phyloP scores from a whole-genome alignment of 2,113 vertebrate species.

The Heterotilapia buettikoferi region DNA sequence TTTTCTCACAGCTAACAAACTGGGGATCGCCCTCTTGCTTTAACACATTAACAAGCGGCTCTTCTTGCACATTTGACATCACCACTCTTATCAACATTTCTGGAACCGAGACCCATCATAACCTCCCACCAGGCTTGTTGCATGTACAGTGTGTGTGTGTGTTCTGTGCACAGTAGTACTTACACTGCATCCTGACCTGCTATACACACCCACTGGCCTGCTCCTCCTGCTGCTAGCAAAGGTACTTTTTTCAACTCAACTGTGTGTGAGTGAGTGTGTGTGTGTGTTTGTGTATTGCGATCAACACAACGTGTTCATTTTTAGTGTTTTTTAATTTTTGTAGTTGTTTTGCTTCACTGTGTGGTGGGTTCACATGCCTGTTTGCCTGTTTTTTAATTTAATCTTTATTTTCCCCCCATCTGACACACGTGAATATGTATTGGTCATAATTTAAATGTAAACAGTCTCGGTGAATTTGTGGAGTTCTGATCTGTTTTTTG shows the following conservation, averaged over 20 bases:
- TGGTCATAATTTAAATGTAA: background rate
- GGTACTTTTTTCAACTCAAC: constrained; percentile 9
- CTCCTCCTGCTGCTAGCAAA: constrained; percentile 24
- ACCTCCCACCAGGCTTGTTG: background rate
- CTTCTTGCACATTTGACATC: constrained; percentile 1
- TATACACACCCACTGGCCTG: background rate
- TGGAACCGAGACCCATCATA: background rate
- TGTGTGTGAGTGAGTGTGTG: background rate
- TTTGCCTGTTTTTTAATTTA: background rate
- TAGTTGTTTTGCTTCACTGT: background rate
- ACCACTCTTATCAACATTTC: background rate
- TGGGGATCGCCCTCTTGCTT: background rate
- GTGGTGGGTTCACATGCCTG: background rate
- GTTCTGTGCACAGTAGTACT: background rate
- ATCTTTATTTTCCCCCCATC: background rate
- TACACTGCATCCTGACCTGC: constrained; percentile 6
- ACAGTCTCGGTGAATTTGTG: background rate
- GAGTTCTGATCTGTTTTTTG: background rate
- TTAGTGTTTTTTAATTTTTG: background rate
- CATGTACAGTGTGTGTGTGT: constrained; percentile 4
- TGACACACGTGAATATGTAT: background rate
- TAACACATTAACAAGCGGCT: background rate
- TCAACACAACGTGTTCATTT: background rate
- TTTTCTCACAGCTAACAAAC: background rate
- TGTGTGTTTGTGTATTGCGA: background rate